Base-by-base conservation (phyloP, 2,113 vertebrate species). In the Forbesichthys agassizii region DNA sequence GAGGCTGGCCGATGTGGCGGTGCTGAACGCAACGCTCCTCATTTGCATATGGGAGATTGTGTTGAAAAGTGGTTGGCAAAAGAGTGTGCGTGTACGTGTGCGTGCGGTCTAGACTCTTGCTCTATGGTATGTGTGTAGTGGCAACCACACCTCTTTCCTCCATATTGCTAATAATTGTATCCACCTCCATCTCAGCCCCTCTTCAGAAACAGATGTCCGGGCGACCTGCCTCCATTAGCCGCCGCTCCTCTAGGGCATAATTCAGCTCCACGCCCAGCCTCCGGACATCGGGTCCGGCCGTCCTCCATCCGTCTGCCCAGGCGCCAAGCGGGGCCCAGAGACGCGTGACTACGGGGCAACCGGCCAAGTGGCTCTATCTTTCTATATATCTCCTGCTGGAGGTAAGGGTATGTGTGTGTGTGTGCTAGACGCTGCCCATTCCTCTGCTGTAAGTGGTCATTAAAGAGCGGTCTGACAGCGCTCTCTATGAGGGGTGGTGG, bases 401-500 rank as follows among this genome's bases (percentile, higher is more conserved):
- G 80, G 69, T 83, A 76, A 69, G 72, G 68, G 74, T 77, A 70
- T 75, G 70, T 7, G 36, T 8, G 20, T 36, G 49, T 42, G 51
- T 54, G 33, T 74, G 74, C 73, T 78, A 79, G 80, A 79, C 75
- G 71, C 61, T 68, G 81, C 70, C 83, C 82, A 88, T 89, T 78
- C 82, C 75, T 88, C 83, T 84, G 84, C 77, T 81, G 83, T 86
- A 90, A 88, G 88, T 89, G 87, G 80, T 89, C 83, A 87, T 90
- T 91, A 90, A 88, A 86, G 80, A 79, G 80, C 65, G 33, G 71
- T 61, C 82, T 88, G 86, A 89, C 89, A 88, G 85, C n/a, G 78
- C 86, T 77, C 73, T 80, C 77, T 77, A 78, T 84, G 83, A 84
- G 80, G 74, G 75, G 83, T 79, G 71, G 74, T 81, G 73, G 82